Evolutionary conservation across 2,113 vertebrate species (phyloP).

Genomic region (Myiozetetes cayanensis): DNA sequence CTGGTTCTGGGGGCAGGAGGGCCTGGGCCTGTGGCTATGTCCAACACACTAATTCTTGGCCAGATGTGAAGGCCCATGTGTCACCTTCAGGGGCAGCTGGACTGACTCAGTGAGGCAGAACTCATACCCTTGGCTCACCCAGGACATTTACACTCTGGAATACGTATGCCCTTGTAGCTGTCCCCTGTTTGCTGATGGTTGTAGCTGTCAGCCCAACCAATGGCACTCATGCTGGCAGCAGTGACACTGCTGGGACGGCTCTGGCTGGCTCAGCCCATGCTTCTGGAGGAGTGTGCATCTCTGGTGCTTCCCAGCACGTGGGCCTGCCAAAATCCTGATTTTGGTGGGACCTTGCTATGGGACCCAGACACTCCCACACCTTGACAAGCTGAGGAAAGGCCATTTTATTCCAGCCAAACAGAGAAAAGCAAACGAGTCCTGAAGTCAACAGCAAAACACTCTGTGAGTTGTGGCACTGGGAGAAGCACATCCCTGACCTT

Average conservation of each 20-base stretch:
- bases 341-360: fast-evolving
- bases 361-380: not conserved
- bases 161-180: fast-evolving
- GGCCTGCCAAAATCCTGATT: not conserved
- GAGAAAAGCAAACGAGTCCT: not conserved
- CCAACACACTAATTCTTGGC: not conserved
- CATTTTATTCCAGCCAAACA: not conserved
- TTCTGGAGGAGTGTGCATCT: not conserved
- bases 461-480: slow-evolving; percentile 40
- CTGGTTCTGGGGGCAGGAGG: not conserved
- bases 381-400: not conserved
- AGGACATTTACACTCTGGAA: not conserved
- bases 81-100: not conserved
- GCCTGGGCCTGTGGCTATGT: not conserved
- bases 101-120: fast-evolving
- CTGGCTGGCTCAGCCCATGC: not conserved
- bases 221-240: not conserved
- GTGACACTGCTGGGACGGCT: not conserved
- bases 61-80: fast-evolving
- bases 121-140: not conserved
- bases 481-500: slow-evolving; percentile 67
- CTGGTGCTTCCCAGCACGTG: not conserved
- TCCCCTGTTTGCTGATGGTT: not conserved
- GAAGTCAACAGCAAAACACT: slow-evolving; percentile 27
- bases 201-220: fast-evolving